Conservation (phyloP, 2,113 vertebrate genomes). For the Theristicus caerulescens region DNA sequence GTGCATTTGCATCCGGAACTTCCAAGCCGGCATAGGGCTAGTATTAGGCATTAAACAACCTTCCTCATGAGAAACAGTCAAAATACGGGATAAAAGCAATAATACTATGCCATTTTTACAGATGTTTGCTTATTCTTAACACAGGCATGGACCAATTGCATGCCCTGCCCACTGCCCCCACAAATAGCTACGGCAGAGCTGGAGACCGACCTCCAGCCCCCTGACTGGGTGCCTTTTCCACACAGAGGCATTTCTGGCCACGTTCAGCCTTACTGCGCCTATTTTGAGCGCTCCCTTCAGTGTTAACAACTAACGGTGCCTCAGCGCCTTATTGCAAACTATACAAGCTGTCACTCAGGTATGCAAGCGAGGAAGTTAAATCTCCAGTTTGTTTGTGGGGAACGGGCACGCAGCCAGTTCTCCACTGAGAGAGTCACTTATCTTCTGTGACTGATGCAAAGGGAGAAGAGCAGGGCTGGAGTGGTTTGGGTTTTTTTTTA, state of each 20-base stretch:
- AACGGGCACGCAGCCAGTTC: neutral
- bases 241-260: neutral
- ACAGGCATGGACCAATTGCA: neutral
- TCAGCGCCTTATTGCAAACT: neutral
- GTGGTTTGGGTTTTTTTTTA: neutral
- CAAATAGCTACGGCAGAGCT: neutral
- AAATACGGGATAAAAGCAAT: neutral
- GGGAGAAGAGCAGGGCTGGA: neutral
- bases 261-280: neutral
- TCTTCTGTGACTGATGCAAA: neutral
- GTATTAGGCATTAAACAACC: neutral
- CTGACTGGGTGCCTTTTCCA: neutral
- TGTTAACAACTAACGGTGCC: neutral
- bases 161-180: neutral
- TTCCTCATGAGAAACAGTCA: neutral
- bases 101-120: neutral
- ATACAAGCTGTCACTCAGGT: neutral
- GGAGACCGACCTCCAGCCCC: neutral
- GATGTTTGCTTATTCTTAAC: neutral
- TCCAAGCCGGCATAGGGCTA: neutral
- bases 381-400: neutral
- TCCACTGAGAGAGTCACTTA: neutral
- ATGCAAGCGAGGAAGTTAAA: neutral
- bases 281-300: neutral
- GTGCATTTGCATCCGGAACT: neutral